Conservation (phyloP, 2,113 vertebrate species). For the Hippocampus comes region DNA sequence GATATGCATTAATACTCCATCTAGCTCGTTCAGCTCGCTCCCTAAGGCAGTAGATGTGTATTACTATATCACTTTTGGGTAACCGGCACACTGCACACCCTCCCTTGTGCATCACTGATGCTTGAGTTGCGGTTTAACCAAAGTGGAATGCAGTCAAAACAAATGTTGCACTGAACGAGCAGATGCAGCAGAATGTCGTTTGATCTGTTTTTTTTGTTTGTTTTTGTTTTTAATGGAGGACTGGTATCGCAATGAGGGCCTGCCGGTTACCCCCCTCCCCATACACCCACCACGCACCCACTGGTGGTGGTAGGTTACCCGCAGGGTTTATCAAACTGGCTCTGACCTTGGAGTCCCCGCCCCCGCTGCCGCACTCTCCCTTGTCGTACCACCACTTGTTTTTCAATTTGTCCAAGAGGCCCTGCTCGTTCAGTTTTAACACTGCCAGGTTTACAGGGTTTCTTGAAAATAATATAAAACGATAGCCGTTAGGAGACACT, state of each 20-base stretch:
- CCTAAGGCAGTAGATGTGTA: constrained; percentile 89
- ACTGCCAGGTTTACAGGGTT: constrained; percentile 99
- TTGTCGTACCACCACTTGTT: constrained; percentile 99
- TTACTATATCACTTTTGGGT: constrained; percentile 94
- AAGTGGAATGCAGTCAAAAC: neutral
- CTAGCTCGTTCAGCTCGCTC: constrained; percentile 75
- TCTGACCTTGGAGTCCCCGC: constrained; percentile 99
- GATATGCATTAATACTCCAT: constrained; percentile 94
- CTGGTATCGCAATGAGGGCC: constrained; percentile 60
- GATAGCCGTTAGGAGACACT: constrained; percentile 82
- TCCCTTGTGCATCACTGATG: constrained; percentile 44
- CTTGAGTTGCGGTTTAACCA: neutral
- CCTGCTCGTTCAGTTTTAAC: constrained; percentile 99
- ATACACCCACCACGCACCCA: constrained; percentile 71
- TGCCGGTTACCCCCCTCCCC: constrained; percentile 85
- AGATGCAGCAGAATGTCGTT: neutral
- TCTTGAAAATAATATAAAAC: constrained; percentile 86
- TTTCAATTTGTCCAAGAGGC: constrained; percentile 99
- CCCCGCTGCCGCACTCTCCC: constrained; percentile 99
- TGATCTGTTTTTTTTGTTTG: neutral
- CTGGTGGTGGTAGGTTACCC: constrained; percentile 80
- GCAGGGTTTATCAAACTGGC: constrained; percentile 90
- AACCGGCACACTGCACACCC: constrained; percentile 88
- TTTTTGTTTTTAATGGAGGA: constrained; percentile 52
- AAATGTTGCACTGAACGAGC: neutral